phyloP scores from a whole-genome alignment of 1,140 invertebrate genomes.

The Drepana arcuata region DNA sequence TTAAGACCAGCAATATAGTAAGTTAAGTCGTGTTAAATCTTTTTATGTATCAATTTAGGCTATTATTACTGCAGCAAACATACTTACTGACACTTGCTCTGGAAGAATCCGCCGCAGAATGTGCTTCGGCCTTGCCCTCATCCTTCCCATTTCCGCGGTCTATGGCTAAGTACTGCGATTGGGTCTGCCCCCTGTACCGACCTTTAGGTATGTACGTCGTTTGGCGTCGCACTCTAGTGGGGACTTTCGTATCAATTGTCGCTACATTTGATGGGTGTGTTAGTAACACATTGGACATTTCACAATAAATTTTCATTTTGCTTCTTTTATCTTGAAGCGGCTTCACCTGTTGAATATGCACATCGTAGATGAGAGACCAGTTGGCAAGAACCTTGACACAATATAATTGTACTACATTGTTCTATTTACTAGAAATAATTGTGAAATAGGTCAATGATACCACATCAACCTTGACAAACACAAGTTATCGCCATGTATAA shows the following conservation, averaged over 20 bases:
- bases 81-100: constrained; percentile 84
- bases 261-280: too few species aligned
- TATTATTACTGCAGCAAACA: not conserved
- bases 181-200: constrained; percentile 79
- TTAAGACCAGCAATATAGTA: not conserved
- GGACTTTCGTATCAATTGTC: too few species aligned
- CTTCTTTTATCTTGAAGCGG: constrained; percentile 3
- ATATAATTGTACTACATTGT: constrained; percentile 8
- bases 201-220: constrained; percentile 28
- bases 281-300: too few species aligned
- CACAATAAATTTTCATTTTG: too few species aligned
- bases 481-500: too few species aligned
- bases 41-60: not conserved
- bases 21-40: not conserved
- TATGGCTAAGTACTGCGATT: constrained; percentile 85
- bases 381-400: constrained; percentile 16
- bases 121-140: constrained; percentile 83
- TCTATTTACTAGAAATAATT: constrained; percentile 23
- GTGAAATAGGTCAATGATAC: constrained; percentile 33
- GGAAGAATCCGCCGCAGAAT: constrained; percentile 80
- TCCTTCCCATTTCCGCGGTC: constrained; percentile 69
- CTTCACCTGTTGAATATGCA: constrained; percentile 18
- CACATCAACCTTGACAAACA: constrained; percentile 33
- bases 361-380: too few species aligned
- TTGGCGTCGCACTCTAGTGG: constrained; percentile 37